Base-by-base conservation (phyloP, 2,113 vertebrate genomes). In the Ifrita kowaldi region DNA sequence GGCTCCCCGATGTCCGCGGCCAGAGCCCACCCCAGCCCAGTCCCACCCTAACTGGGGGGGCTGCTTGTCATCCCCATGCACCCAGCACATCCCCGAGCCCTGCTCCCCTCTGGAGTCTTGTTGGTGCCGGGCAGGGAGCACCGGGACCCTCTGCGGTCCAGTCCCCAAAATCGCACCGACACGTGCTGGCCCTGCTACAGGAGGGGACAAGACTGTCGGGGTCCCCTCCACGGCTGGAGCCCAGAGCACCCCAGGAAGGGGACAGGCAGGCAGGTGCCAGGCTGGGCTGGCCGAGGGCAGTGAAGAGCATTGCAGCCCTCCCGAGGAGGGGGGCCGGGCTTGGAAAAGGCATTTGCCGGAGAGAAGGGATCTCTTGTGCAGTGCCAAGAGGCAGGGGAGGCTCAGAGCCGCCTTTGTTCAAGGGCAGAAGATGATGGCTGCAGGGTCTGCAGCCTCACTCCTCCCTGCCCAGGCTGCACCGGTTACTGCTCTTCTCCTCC, bases 381-480 rank as follows among this genome's bases (percentile, higher is more conserved):
- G 62, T 49, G 93, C 95, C 84, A 78, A 64, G 90, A 93, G 60
- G 74, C 92, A 79, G 28, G 28, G 41, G 53, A 96, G 65, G 62
- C 94, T 97, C 92, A 97, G 95, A 94, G 96, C 84, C 0, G 70
- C 70, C 94, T 96, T 97, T 97, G 96, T 97, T 95, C 33, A 5
- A 63, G 69, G 28, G 47, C 14, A 95, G 68, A 63, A 55, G 87
- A 39, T 16, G 8, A 52, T 6, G 74, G 85, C 74, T 55, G 64
- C 10, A 74, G 65, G 60, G 46, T 22, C 27, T 22, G 32, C 17
- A 86, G 80, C 59, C 71, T 21, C 2, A 5, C 62, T 79, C 20
- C 65, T 49, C 88, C 84, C 77, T 69, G 74, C 32, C n/a, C 17
- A 2, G 70, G 26, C 78, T 64, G 53, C 76, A 20, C 8, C 59